phyloP scores from a whole-genome alignment of 2,888 invertebrate genomes.

The Acanthopleura granulata region DNA sequence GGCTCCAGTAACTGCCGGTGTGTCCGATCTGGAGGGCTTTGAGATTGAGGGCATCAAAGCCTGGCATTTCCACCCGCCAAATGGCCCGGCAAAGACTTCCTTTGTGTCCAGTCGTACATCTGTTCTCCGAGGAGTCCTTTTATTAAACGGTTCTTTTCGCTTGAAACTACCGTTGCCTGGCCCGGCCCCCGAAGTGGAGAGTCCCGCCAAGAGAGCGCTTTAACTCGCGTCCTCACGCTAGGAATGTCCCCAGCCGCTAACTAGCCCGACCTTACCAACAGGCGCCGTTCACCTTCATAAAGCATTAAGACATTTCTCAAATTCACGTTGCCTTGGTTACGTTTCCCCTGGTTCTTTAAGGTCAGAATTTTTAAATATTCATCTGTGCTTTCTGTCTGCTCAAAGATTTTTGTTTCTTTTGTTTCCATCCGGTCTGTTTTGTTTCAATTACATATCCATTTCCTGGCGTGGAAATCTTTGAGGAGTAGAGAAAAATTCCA shows the following conservation, averaged over 20 bases:
- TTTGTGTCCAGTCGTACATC: slow-evolving; percentile 9
- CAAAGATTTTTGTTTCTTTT: slow-evolving; percentile 16
- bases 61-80: slow-evolving; percentile 6
- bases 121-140: not conserved
- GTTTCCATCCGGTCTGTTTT: not conserved
- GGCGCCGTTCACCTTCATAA: not conserved
- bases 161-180: no score
- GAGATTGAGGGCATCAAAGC: slow-evolving; percentile 11
- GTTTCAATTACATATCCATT: slow-evolving; percentile 6
- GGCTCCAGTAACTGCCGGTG: not conserved
- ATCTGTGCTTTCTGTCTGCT: slow-evolving; percentile 3
- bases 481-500: no score
- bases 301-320: not conserved
- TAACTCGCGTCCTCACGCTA: not conserved
- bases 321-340: not conserved
- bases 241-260: not conserved
- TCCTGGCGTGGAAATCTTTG: not conserved
- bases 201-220: not conserved
- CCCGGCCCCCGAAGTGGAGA: not conserved
- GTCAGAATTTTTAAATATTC: slow-evolving; percentile 15
- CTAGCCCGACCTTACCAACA: not conserved
- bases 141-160: no score
- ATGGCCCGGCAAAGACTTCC: slow-evolving; percentile 9
- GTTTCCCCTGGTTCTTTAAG: not conserved
- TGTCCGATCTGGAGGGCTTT: not conserved